Evolutionary conservation across 2,113 vertebrate species (phyloP).

Genomic region (Craseonycteris thonglongyai): DNA sequence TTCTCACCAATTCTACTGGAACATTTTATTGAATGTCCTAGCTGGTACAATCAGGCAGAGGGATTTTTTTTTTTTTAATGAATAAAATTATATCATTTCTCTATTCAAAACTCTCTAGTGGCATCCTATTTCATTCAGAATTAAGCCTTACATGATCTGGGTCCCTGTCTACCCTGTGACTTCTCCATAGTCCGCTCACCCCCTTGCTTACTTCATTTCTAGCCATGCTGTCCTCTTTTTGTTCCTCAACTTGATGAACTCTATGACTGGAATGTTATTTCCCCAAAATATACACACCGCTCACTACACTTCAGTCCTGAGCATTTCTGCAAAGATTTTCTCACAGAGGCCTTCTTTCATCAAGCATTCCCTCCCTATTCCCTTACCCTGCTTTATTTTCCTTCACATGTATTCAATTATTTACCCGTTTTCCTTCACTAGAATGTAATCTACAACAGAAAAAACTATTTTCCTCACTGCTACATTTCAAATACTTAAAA

Average conservation of each 20-base stretch:
- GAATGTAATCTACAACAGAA: background rate
- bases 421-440: constrained; percentile 17
- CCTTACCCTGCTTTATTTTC: background rate
- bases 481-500: constrained; percentile 13
- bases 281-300: background rate
- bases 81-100: background rate
- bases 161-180: background rate
- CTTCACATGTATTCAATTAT: background rate
- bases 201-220: background rate
- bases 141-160: background rate
- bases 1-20: background rate
- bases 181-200: background rate
- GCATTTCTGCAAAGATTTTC: background rate
- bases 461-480: constrained; percentile 27
- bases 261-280: background rate
- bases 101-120: background rate
- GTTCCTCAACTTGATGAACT: background rate
- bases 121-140: background rate
- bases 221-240: background rate
- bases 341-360: background rate
- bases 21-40: background rate
- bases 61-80: background rate
- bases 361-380: background rate
- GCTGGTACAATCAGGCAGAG: background rate
- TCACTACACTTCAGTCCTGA: background rate